Conservation (phyloP, 2,797 vertebrate genomes). For the Delichon dasypus region DNA sequence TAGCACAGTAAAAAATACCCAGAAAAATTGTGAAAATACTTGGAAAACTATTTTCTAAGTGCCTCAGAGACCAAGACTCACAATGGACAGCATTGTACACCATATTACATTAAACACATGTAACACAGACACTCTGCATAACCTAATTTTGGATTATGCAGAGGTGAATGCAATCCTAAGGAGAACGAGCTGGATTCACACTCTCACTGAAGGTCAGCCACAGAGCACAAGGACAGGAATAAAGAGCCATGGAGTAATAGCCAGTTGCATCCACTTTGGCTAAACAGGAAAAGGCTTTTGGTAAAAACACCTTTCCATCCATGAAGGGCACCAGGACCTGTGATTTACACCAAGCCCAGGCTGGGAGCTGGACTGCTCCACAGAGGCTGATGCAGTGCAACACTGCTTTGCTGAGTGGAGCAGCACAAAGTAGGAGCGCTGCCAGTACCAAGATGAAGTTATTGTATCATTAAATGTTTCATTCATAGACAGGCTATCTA, state of each 20-base stretch:
- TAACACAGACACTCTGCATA: neutral
- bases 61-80: neutral
- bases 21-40: neutral
- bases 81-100: neutral
- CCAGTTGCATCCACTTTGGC: neutral
- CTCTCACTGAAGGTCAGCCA: neutral
- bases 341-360: neutral
- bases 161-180: neutral
- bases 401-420: neutral
- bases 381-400: neutral
- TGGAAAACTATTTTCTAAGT: neutral
- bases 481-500: neutral
- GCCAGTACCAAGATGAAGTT: neutral
- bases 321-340: neutral
- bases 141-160: neutral
- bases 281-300: neutral
- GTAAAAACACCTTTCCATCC: neutral
- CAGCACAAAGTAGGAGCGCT: neutral
- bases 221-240: neutral
- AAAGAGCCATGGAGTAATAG: neutral
- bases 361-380: neutral
- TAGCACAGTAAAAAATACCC: neutral
- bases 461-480: rapidly evolving
- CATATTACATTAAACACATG: neutral
- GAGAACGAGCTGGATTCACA: neutral